A percentile compares a stretch with the other conserved stretches of the same genome.
phyloP scores from a whole-genome alignment of 2,113 vertebrate species.

The Gasterosteus nipponicus region DNA sequence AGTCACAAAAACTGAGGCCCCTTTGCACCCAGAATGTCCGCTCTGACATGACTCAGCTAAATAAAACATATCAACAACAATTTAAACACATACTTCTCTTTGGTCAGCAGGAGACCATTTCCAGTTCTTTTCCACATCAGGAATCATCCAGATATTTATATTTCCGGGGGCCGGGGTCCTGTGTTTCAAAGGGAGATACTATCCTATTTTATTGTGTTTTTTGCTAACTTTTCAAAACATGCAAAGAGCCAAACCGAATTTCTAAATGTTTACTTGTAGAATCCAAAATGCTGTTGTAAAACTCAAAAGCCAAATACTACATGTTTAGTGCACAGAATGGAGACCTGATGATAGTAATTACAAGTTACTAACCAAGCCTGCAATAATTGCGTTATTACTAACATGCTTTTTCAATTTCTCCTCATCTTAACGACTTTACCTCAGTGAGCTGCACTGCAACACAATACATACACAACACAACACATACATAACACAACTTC shows the following conservation, averaged over 20 bases:
- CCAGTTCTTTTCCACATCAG: not conserved
- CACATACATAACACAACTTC: no score
- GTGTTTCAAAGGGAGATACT: slow-evolving; percentile 2
- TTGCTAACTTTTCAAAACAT: not conserved
- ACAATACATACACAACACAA: not conserved
- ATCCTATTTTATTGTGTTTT: not conserved
- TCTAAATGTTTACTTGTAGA: not conserved
- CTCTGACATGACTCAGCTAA: not conserved
- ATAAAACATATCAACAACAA: not conserved
- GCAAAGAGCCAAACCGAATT: not conserved
- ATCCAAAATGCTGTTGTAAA: not conserved
- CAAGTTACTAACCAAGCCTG: not conserved
- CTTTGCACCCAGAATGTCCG: not conserved
- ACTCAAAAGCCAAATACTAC: not conserved
- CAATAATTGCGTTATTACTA: not conserved
- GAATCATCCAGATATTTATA: not conserved
- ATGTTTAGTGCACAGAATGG: not conserved
- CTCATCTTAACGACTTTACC: not conserved
- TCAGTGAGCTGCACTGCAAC: not conserved
- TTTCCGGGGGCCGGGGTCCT: rapidly evolving
- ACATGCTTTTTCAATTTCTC: not conserved
- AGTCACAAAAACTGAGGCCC: not conserved
- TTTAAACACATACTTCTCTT: not conserved
- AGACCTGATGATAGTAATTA: not conserved
- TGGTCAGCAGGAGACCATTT: not conserved